Evolutionary conservation across 2,888 invertebrate species (phyloP), one percentile per base, ranked within the genome.

Genomic region (Polymixis flavicincta): DNA sequence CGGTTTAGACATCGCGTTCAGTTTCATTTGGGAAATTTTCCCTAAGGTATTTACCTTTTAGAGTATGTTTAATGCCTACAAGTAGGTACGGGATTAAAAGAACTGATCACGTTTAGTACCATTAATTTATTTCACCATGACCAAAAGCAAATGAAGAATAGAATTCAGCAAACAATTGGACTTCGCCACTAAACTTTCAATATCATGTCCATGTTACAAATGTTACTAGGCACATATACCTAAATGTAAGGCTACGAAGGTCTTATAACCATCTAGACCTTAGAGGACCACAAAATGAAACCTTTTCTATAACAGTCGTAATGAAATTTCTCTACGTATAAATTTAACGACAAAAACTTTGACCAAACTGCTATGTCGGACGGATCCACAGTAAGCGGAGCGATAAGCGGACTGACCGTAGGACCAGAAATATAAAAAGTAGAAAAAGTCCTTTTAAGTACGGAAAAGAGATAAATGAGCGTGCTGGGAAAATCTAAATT

Each of bases 271-370:
- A 32, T 22, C 11, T 59, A n/a, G 17, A 14, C 14, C 37, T 48
- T 48, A 52, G 57, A n/a, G 9, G 8, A 25, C 48, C 52, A 14
- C 28, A 67, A 14, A 25, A 28, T 48, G n/a, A 59, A 64, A 54
- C 28, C 63, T 60, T 25, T 54, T n/a, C 1, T 13, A 13, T 45
- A 59, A 28, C 19, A 48, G 48, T 57, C 50, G 63, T 61, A 57
- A 57, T 82, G 22, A 61, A 57, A 78, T 59, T 71, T 71, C 37
- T 25, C 54, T 50, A 45, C 52, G 55, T 32, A 13, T 59, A 68
- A 60, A 22, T 77, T 77, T 77, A 78, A 55, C 9, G 52, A 83
- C 79, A 83, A 83, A 79, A 79, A 83, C 48, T 60, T 77, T 60
- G 25, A 48, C 19, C 22, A 60, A 60, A 32, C 69, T 32, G 50